Conservation (phyloP, 2,113 vertebrate species). For the Vulpes vulpes region DNA sequence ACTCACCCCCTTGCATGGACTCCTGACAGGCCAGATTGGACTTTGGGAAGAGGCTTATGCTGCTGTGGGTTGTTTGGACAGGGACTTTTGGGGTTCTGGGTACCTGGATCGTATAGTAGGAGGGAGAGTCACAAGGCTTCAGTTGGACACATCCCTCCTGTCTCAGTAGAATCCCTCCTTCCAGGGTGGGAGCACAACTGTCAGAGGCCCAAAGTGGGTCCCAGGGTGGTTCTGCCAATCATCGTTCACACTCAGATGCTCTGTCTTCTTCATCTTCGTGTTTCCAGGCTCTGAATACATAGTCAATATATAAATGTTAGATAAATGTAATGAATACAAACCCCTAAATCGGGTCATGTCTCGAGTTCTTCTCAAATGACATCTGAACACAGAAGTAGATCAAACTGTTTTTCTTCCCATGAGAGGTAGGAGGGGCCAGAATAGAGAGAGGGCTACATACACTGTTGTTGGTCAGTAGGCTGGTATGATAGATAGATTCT, state of each 20-base stretch:
- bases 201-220: background rate
- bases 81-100: background rate
- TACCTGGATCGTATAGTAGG: background rate
- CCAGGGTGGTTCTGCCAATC: background rate
- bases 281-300: background rate
- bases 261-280: background rate
- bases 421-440: background rate
- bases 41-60: background rate
- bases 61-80: background rate
- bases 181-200: background rate
- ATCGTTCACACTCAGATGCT: background rate
- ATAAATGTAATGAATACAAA: background rate
- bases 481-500: background rate
- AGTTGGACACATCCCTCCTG: background rate
- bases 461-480: fast-evolving
- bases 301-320: background rate
- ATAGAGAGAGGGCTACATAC: fast-evolving
- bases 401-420: background rate
- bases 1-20: too few species aligned
- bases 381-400: background rate
- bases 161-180: background rate
- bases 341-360: background rate
- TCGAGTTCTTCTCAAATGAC: background rate
- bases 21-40: background rate
- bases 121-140: background rate